phyloP scores from a whole-genome alignment of 1,140 invertebrate genomes.

The Saccostrea glomerata region DNA sequence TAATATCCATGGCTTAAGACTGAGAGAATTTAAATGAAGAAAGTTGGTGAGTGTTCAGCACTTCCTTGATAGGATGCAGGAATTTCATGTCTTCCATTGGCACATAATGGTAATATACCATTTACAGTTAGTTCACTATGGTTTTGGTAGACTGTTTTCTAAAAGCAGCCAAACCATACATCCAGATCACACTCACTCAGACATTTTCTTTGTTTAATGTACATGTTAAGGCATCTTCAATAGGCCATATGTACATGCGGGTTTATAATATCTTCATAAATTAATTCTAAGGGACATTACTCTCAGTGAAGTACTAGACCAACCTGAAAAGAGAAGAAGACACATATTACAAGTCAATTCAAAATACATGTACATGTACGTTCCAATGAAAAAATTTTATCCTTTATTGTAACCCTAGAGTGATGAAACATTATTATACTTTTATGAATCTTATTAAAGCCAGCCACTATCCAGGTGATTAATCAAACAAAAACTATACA shows the following conservation, averaged over 20 bases:
- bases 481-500: too few species aligned
- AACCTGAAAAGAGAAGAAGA: background rate
- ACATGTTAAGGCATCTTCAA: background rate
- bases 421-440: too few species aligned
- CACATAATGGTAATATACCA: background rate
- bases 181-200: too few species aligned
- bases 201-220: background rate
- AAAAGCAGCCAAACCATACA: too few species aligned
- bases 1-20: background rate
- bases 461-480: too few species aligned
- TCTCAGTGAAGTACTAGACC: constrained; percentile 38
- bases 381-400: too few species aligned
- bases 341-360: too few species aligned
- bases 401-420: too few species aligned
- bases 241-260: background rate
- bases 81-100: background rate
- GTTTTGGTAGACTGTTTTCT: background rate
- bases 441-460: too few species aligned
- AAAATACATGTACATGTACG: too few species aligned
- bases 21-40: background rate
- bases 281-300: background rate
- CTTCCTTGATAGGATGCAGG: background rate
- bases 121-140: background rate
- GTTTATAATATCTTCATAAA: background rate
- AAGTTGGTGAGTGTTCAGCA: background rate